Conservation (phyloP, 2,888 invertebrate species). For the Leucania comma region DNA sequence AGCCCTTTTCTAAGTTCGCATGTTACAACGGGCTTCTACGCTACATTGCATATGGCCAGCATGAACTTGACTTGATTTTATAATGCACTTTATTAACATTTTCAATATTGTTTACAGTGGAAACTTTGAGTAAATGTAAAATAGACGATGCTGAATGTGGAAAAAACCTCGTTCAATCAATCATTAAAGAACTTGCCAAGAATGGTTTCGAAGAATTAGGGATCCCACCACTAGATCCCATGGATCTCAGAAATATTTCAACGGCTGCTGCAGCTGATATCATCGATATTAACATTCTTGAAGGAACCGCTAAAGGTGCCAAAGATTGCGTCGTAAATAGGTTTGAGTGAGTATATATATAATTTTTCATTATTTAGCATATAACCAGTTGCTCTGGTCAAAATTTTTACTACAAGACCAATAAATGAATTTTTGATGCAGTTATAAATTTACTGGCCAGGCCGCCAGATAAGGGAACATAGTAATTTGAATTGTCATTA, state of each 20-base stretch:
- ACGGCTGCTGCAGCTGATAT: conserved; percentile 63
- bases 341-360: conserved; percentile 58
- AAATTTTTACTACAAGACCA: too few species aligned
- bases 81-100: neutral
- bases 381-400: too few species aligned
- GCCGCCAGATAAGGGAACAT: too few species aligned
- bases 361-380: too few species aligned
- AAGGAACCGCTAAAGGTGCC: conserved; percentile 71
- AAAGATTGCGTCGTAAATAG: conserved; percentile 65
- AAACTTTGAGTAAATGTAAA: conserved; percentile 67
- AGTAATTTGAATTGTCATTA: too few species aligned
- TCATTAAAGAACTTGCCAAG: conserved; percentile 60
- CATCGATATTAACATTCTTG: conserved; percentile 66
- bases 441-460: too few species aligned
- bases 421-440: too few species aligned
- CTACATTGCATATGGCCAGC: too few species aligned
- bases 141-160: conserved; percentile 68
- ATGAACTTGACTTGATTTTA: neutral
- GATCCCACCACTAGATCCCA: conserved; percentile 73
- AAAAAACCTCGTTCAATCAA: conserved; percentile 57
- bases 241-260: conserved; percentile 61
- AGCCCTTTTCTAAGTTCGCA: too few species aligned
- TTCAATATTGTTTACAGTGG: conserved; percentile 46
- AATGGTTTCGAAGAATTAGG: conserved; percentile 69
- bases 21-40: too few species aligned